A percentile compares a stretch with the other conserved stretches of the same genome.
These are phyloP conservation scores for Engraulis encrasicolus DNA, from an alignment of 2,113 vertebrate species.

Conservation along the genomic window DNA sequence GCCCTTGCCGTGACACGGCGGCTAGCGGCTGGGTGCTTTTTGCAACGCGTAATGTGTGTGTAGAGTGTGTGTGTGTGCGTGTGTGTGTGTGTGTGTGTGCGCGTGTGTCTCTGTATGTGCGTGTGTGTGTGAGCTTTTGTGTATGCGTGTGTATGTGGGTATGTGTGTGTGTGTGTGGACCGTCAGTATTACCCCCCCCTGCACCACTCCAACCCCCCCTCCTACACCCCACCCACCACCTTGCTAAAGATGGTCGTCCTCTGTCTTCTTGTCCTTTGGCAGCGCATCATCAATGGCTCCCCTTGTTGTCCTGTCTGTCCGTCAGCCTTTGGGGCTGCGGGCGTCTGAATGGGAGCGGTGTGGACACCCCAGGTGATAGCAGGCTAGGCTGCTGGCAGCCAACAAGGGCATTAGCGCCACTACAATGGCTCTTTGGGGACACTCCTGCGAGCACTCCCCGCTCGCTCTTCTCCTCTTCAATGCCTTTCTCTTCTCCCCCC, in stretches of 20 bases:
- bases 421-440: slow-evolving; percentile 56
- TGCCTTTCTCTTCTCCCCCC: not conserved
- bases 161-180: too few species aligned
- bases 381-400: slow-evolving; percentile 66
- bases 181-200: too few species aligned
- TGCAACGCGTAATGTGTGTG: too few species aligned
- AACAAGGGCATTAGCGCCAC: slow-evolving; percentile 64
- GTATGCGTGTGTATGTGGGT: too few species aligned
- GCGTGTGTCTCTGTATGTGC: too few species aligned
- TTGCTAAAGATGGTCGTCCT: slow-evolving; percentile 70
- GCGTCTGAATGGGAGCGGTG: slow-evolving; percentile 65
- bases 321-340: slow-evolving; percentile 64
- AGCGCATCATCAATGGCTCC: slow-evolving; percentile 49
- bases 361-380: slow-evolving; percentile 64
- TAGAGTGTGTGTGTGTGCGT: too few species aligned
- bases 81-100: too few species aligned
- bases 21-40: slow-evolving; percentile 75
- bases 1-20: slow-evolving; percentile 73
- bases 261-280: slow-evolving; percentile 63
- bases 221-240: too few species aligned
- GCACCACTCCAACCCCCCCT: too few species aligned
- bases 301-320: slow-evolving; percentile 66
- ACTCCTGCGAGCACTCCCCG: slow-evolving; percentile 28
- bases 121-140: too few species aligned
- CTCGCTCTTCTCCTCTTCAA: too few species aligned